Evolutionary conservation across 2,797 vertebrate species (phyloP).

Genomic region (Hoplostethus mediterraneus): DNA sequence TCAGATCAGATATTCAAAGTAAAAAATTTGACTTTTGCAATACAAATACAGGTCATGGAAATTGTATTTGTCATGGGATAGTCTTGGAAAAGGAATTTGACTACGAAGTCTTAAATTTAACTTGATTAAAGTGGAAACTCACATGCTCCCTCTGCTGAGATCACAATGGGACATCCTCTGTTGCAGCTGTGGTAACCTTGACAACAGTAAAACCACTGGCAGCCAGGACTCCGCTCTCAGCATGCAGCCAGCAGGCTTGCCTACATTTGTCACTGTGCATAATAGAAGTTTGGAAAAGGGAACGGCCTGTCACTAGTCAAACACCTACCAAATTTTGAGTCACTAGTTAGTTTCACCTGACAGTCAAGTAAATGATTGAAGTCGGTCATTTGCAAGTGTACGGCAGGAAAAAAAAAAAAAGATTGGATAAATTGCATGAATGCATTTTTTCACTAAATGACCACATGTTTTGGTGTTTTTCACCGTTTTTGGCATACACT

Average conservation of each 20-base stretch:
- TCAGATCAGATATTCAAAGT: too few species aligned
- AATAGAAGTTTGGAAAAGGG: slow-evolving; percentile 5
- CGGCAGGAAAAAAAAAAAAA: not conserved
- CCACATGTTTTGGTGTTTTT: too few species aligned
- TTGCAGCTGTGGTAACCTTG: slow-evolving; percentile 80
- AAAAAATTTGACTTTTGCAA: too few species aligned
- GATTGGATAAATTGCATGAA: not conserved
- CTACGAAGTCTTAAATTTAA: too few species aligned
- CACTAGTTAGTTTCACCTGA: not conserved
- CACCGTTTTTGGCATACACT: too few species aligned
- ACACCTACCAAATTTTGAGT: not conserved
- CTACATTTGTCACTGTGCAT: not conserved
- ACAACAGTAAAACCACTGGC: slow-evolving; percentile 72
- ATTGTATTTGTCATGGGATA: too few species aligned
- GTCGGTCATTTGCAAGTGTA: not conserved
- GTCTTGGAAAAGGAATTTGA: too few species aligned
- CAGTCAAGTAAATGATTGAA: too few species aligned
- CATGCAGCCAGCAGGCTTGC: slow-evolving; percentile 16
- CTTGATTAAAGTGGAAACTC: not conserved
- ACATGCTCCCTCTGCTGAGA: slow-evolving; percentile 16
- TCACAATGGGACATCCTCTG: slow-evolving; percentile 52
- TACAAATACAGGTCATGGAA: too few species aligned
- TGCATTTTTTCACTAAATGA: not conserved
- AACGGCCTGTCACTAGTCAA: not conserved
- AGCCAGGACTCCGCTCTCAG: slow-evolving; percentile 42